Evolutionary conservation across 1,140 invertebrate species (phyloP), one percentile per base, ranked within the genome.

Genomic region (Ctenoplectra terminalis): DNA sequence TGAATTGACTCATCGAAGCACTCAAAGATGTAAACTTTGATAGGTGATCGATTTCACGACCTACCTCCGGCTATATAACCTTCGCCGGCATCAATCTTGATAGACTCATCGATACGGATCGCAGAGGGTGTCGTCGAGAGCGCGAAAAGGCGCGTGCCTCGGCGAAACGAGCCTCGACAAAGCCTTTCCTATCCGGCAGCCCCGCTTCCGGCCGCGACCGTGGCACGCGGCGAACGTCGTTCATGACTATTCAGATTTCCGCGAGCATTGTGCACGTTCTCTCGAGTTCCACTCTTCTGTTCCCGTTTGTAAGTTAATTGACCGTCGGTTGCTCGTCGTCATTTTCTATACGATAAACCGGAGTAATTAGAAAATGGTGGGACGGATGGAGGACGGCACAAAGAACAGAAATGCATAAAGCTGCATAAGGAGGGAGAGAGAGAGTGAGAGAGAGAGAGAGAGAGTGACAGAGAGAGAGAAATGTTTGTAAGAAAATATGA

Each of bases 221-320:
- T 50, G 9, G 29, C 43, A 17, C 29, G 46, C 26, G 26, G n/a
- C 31, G 60, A 17, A 23, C 13, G 37, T 23, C 37, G 63, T 48
- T 77, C 75, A 70, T 77, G 75, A 71, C 70, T 80, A 80, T 80
- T 80, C 77, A 80, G 48, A 73, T 64, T 23, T 73, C 58, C 69
- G 26, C 46, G 40, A 34, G 54, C 66, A 78, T 78, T 70, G 52
- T 52, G 26, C 9, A 37, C 23, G 60, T 37, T 37, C 60, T 4
- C 63, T 23, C 67, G 31, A 58, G 66, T 61, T 15, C 11, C 29
- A 17, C 23, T 23, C 23, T 48, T 37, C 48, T 73, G 50, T 63
- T 63, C 70, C 61, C 58, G 67, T 80, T 80, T 63, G 58, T 73
- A 80, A 80, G 69, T 80, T 80, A 80, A 80, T 73, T 63, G 69